Evolutionary conservation across 2,113 vertebrate genomes (phyloP), one percentile per base, ranked within the genome.

Genomic region (Pagrus major): DNA sequence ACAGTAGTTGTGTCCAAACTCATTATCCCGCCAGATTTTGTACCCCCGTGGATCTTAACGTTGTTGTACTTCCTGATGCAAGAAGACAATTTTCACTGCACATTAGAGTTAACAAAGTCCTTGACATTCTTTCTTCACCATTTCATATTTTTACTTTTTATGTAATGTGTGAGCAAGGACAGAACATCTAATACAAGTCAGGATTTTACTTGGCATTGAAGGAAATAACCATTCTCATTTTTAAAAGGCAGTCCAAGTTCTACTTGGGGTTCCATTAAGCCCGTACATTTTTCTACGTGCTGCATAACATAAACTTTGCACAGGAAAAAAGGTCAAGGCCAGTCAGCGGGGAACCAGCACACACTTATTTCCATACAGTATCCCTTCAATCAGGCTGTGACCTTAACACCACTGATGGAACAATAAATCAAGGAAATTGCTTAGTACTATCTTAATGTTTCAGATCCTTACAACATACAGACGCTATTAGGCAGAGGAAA

Each of bases 371-470:
- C 84, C 89, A 91, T 73, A 74, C 69, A 64, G 60, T 74, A 85
- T 74, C 85, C 71, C 64, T 73, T 86, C 74, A 83, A 71, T 83
- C 84, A 76, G 76, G 29, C 73, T 46, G 41, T 71, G 89, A 92
- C 92, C 91, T 92, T 89, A 87, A 85, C 87, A 71, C 52, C 2
- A 33, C 86, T 69, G 69, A 88, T 80, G 72, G 73, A 75, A 87
- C 83, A 87, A 92, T 93, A 91, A 91, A 93, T 93, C 91, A 92
- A 76, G 78, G 72, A 84, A 86, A 89, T 75, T 74, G 76, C 83
- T 60, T 20, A 55, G 35, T 82, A 52, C 71, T 65, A 82, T 87
- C 85, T 84, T 86, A 85, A 86, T 71, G 71, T 78, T 79, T 76
- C 82, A 87, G 71, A 49, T 81, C 64, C 47, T 80, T 60, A 80